phyloP scores from a whole-genome alignment of 2,113 vertebrate genomes.

The Salvelinus namaycush region DNA sequence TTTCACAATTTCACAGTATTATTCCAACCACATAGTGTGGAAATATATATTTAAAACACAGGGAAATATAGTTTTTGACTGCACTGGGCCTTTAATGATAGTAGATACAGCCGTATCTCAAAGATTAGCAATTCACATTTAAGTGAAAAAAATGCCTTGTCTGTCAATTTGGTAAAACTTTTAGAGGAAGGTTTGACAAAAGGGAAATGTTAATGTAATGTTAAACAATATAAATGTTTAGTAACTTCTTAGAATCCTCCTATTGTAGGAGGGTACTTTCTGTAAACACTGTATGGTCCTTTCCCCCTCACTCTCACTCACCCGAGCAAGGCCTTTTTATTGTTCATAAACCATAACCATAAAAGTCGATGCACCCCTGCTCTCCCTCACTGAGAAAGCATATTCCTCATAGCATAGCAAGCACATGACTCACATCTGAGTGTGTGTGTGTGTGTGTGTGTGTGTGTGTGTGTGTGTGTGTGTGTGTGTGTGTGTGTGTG shows the following conservation, averaged over 20 bases:
- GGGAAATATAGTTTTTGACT: too few species aligned
- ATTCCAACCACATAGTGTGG: too few species aligned
- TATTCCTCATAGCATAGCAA: constrained; percentile 68
- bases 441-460: constrained; percentile 17
- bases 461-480: background rate
- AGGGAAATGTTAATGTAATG: background rate
- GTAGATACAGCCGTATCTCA: too few species aligned
- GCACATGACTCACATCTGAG: constrained; percentile 55
- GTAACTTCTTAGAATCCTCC: background rate
- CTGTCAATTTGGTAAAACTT: too few species aligned
- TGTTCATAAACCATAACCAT: constrained; percentile 73
- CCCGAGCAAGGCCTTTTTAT: constrained; percentile 25
- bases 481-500: background rate
- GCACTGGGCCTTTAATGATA: too few species aligned
- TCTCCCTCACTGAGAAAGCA: constrained; percentile 36
- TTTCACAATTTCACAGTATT: too few species aligned
- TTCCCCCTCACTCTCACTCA: constrained; percentile 5
- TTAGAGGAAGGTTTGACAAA: background rate
- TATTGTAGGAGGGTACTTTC: background rate
- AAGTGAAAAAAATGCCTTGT: too few species aligned
- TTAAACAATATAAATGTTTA: background rate
- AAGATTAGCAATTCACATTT: too few species aligned
- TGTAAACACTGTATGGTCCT: background rate
- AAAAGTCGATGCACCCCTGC: constrained; percentile 62
- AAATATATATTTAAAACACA: too few species aligned